A percentile compares a stretch with the other conserved stretches of the same genome.
phyloP scores from a whole-genome alignment of 2,797 vertebrate species.

The Prionace glauca region DNA sequence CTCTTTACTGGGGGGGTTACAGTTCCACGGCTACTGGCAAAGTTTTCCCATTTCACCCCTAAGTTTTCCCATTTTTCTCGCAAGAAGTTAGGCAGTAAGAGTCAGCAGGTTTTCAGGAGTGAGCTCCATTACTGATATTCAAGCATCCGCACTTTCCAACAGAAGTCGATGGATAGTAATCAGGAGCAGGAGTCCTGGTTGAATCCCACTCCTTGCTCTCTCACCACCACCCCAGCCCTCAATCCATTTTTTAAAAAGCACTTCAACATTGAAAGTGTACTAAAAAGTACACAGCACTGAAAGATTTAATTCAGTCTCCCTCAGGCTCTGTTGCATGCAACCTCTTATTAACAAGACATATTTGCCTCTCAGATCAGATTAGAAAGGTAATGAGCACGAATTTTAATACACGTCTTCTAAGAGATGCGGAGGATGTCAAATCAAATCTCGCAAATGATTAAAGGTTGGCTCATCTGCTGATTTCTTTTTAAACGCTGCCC shows the following conservation, averaged over 20 bases:
- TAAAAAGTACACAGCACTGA: neutral
- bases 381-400: neutral
- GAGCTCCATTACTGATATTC: neutral
- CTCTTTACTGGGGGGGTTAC: neutral
- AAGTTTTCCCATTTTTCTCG: neutral
- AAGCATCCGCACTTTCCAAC: neutral
- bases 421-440: neutral
- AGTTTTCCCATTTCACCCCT: neutral
- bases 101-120: neutral
- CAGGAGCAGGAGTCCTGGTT: neutral
- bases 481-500: too few species aligned
- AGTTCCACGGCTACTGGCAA: neutral
- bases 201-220: neutral
- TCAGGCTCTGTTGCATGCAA: neutral
- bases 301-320: neutral
- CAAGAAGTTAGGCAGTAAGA: neutral
- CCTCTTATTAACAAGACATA: neutral
- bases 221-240: neutral
- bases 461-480: too few species aligned
- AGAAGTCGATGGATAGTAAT: neutral
- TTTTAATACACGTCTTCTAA: neutral
- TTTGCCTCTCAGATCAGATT: too few species aligned
- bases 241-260: neutral
- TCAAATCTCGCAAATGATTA: neutral
- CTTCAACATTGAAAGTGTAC: neutral